Conservation (phyloP, 1,140 invertebrate species). For the Latrodectus geometricus region DNA sequence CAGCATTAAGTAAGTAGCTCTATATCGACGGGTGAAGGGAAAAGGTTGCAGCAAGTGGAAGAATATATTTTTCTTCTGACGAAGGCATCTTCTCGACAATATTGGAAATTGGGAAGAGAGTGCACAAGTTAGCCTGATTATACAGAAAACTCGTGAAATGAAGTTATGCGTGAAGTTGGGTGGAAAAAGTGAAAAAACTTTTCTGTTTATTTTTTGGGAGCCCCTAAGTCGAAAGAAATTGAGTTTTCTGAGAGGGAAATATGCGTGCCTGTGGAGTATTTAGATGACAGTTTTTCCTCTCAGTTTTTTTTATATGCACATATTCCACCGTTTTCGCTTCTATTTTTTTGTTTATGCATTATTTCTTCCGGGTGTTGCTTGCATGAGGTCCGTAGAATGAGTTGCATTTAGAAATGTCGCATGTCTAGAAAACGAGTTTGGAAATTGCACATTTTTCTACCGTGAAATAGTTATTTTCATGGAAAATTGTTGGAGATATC, state of each 20-base stretch:
- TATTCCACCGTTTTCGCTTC: neutral
- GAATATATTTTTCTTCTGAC: constrained; percentile 52
- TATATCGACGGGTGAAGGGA: constrained; percentile 19
- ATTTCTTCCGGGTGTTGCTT: neutral
- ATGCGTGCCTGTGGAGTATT: constrained; percentile 44
- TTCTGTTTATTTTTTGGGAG: constrained; percentile 68
- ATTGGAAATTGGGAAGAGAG: constrained; percentile 37
- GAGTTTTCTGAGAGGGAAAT: constrained; percentile 48
- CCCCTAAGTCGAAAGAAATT: constrained; percentile 60
- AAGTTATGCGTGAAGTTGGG: constrained; percentile 56
- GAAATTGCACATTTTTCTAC: neutral
- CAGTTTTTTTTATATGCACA: neutral
- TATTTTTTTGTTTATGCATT: neutral
- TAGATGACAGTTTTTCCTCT: constrained; percentile 66
- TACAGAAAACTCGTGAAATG: constrained; percentile 59
- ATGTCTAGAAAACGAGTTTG: neutral
- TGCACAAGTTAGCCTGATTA: constrained; percentile 59
- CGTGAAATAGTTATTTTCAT: neutral
- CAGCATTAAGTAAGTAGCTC: constrained; percentile 61
- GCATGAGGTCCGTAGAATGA: neutral
- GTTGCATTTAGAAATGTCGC: neutral
- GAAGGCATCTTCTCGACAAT: constrained; percentile 35
- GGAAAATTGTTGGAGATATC: neutral
- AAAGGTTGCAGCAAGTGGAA: constrained; percentile 53
- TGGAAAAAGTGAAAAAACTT: neutral